A percentile compares a stretch with the other conserved stretches of the same genome.
These are phyloP conservation scores for Gambusia holbrooki DNA, from an alignment of 2,113 vertebrate species.

Conservation along the genomic window DNA sequence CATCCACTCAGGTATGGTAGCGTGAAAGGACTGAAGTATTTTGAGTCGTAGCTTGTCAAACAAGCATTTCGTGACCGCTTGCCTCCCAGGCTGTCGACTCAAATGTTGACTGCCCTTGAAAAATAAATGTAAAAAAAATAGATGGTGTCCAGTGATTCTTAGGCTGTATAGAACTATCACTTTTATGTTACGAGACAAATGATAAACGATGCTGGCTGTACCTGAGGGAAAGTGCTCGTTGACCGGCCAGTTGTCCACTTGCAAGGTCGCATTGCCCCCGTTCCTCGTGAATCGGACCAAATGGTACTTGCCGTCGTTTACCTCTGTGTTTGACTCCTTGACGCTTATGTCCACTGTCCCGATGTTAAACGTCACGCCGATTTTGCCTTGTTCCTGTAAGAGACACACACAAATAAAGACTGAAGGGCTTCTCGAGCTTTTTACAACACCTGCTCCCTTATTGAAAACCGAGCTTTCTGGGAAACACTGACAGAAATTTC, in stretches of 20 bases:
- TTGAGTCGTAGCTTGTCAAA: conserved; percentile 15
- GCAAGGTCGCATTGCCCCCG: conserved; percentile 93
- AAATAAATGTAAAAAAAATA: conserved; percentile 43
- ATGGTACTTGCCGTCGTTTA: conserved; percentile 97
- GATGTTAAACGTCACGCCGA: conserved; percentile 96
- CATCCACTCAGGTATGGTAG: conserved; percentile 34
- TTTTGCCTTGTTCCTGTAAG: conserved; percentile 94
- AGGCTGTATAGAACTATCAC: background rate
- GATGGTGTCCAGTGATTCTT: conserved; percentile 67
- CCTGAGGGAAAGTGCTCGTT: conserved; percentile 98
- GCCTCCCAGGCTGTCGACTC: conserved; percentile 20
- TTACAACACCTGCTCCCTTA: background rate
- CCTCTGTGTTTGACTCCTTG: conserved; percentile 86
- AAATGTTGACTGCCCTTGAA: background rate
- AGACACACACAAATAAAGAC: conserved; percentile 17
- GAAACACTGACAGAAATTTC: background rate
- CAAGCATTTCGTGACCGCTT: conserved; percentile 24
- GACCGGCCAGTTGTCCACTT: conserved; percentile 96
- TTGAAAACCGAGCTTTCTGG: background rate
- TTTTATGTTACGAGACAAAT: background rate
- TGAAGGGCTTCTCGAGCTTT: background rate
- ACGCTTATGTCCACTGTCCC: conserved; percentile 96
- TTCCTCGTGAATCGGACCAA: conserved; percentile 95
- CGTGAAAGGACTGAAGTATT: conserved; percentile 14
- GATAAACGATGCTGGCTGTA: conserved; percentile 54